Percentiles rank a stretch among this genome's conserved stretches.
Conservation (phyloP, 2,797 vertebrate species). For the Gymnothorax reevesii region DNA sequence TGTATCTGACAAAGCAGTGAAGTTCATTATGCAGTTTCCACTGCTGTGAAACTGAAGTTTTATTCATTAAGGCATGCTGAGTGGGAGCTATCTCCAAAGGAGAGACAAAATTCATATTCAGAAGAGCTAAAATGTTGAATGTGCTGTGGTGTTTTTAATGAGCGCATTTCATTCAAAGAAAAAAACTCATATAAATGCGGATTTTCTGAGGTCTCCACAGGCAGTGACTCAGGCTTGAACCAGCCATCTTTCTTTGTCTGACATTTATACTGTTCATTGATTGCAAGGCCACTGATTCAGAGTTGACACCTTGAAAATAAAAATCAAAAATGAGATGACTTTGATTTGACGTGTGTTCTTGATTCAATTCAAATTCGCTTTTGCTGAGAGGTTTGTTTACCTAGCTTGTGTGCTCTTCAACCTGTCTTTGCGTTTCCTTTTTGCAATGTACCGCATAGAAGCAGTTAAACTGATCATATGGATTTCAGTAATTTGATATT, state of each 20-base stretch:
- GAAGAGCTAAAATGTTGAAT: not conserved
- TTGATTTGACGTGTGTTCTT: not conserved
- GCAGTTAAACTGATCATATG: not conserved
- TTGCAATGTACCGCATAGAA: not conserved
- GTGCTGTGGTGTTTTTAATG: no score
- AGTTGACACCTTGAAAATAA: no score
- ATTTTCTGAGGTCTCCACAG: no score
- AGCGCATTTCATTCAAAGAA: no score
- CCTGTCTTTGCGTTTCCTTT: not conserved
- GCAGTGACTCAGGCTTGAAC: no score
- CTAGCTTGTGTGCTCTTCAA: not conserved
- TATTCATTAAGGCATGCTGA: not conserved
- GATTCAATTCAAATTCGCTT: not conserved
- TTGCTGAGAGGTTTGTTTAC: not conserved
- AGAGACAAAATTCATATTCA: not conserved
- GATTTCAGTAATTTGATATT: not conserved
- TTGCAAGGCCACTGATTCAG: no score
- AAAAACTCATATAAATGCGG: no score
- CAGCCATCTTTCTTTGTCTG: no score
- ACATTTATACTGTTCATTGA: no score
- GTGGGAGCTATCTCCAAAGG: not conserved
- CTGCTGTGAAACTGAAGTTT: conserved; percentile 26
- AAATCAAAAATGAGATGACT: no score
- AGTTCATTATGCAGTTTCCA: conserved; percentile 42
- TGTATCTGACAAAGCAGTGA: conserved; percentile 46